Base-by-base conservation (phyloP, 2,797 vertebrate species). In the Chrosomus eos region DNA sequence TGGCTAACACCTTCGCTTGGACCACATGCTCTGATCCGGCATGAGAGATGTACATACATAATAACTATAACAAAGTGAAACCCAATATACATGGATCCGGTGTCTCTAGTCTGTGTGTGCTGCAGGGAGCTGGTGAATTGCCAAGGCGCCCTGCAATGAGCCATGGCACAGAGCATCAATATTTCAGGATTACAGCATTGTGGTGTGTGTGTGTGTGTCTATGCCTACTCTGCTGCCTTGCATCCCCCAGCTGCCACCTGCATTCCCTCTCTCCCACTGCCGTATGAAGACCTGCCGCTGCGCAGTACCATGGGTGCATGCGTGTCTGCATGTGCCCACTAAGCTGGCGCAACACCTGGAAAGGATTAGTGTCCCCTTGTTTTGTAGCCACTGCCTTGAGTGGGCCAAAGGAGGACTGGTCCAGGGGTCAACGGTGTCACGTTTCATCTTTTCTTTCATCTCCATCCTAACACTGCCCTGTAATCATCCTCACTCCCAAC, bases 401-500 rank as follows among this genome's bases (percentile, higher is more conserved):
- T 81, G 73, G 90, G 80, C 83, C 74, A 80, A 88, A 87, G 66
- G 36, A 84, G 77, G 33, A 83, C 67, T 19, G 60, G 92, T 91
- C 92, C 88, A 88, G 85, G 89, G 87, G 88, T 94, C 91, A 90
- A 84, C 81, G 21, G 89, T 94, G 94, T 94, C 92, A 91, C 89
- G 85, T 94, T 95, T 95, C 93, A 94, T 95, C 93, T 94, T 93
- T 91, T 89, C 94, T 94, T 94, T 94, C 92, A 95, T 94, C 91
- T 93, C 88, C 78, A 67, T 87, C 85, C 80, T 88, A 89, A 89
- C 90, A 89, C 87, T 91, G 90, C 91, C 91, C 92, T 93, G 89
- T 93, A 93, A 94, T 95, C 92, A 92, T 83, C 91, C 87, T 88
- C 89, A 92, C 90, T 90, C 91, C 91, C 87, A 91, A 92, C 93